phyloP scores from a whole-genome alignment of 2,888 invertebrate species.

The Eugnorisma glareosa region DNA sequence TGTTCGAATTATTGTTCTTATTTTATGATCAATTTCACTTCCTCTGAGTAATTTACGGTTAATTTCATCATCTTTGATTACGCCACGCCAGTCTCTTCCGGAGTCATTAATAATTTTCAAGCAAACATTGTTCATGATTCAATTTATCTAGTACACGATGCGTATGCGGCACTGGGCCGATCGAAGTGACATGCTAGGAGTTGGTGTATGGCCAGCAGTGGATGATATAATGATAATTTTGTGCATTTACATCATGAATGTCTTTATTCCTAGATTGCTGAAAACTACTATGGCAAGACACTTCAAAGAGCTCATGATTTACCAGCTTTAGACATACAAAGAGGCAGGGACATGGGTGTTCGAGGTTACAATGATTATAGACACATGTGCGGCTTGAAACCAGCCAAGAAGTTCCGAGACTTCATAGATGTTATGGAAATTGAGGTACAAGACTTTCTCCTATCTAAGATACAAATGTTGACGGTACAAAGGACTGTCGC shows the following conservation, averaged over 20 bases:
- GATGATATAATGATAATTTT: background rate
- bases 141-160: background rate
- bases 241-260: background rate
- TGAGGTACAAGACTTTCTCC: conserved; percentile 71
- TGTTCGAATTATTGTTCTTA: background rate
- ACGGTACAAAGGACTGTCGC: background rate
- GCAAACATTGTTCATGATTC: background rate
- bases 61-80: background rate
- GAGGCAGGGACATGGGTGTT: conserved; percentile 81
- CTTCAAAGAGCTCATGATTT: conserved; percentile 79
- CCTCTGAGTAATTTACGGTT: background rate
- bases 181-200: background rate
- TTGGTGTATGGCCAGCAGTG: background rate
- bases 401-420: conserved; percentile 79
- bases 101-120: background rate
- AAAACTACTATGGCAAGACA: conserved; percentile 76
- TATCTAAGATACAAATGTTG: background rate
- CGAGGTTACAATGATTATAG: conserved; percentile 83
- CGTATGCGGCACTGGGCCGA: background rate
- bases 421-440: conserved; percentile 80
- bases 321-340: conserved; percentile 79
- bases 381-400: conserved; percentile 76
- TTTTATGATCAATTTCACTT: background rate
- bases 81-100: background rate
- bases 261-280: conserved; percentile 74